A percentile compares a stretch with the other conserved stretches of the same genome.
phyloP scores from a whole-genome alignment of 2,113 vertebrate genomes.

The Myrmecobius fasciatus region DNA sequence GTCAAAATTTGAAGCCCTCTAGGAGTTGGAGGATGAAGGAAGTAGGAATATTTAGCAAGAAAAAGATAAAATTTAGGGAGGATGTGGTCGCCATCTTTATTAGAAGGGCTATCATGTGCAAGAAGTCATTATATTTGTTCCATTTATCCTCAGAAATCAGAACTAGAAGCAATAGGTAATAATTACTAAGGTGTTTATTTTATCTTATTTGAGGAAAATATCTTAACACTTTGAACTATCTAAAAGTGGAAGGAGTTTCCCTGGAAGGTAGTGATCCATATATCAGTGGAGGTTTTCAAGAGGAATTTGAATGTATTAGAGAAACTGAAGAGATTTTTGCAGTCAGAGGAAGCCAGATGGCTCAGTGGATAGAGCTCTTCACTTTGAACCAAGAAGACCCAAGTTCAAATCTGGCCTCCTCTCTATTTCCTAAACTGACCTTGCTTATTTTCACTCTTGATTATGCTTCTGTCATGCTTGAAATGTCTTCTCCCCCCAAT shows the following conservation, averaged over 20 bases:
- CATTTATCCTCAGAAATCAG: not conserved
- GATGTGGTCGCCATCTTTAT: not conserved
- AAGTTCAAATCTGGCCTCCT: not conserved
- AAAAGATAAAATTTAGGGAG: not conserved
- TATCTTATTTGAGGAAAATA: not conserved
- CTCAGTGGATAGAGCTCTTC: not conserved
- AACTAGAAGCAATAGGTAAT: not conserved
- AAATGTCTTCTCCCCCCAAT: not conserved
- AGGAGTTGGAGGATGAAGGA: not conserved
- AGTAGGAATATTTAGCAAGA: not conserved
- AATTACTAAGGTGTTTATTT: not conserved
- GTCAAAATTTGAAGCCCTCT: not conserved
- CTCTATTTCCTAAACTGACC: not conserved
- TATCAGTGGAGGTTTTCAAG: not conserved
- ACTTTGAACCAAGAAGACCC: not conserved
- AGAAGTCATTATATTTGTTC: not conserved
- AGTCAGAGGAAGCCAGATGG: not conserved
- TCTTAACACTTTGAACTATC: not conserved
- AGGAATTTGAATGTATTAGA: not conserved
- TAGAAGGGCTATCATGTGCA: not conserved
- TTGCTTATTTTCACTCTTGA: not conserved
- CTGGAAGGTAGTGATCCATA: not conserved
- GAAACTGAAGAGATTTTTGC: not conserved
- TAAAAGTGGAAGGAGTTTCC: not conserved
- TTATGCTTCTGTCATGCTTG: not conserved